Evolutionary conservation across 1,140 invertebrate genomes (phyloP).

Genomic region (Drosophila carrolli): DNA sequence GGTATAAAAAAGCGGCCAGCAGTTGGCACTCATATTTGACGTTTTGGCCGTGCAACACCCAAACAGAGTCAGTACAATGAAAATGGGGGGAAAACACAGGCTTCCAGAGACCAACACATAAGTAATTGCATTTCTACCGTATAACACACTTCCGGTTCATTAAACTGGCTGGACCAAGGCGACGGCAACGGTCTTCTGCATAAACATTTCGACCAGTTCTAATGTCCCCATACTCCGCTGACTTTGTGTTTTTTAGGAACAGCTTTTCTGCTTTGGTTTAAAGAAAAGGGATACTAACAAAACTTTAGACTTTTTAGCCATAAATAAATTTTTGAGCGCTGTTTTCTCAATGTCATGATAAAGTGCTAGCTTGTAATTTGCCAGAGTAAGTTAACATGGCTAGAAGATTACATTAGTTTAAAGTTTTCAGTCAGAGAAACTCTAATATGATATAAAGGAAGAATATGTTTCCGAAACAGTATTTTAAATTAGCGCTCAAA

Average conservation of each 20-base stretch:
- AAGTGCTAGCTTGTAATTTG: too few relatives aligned
- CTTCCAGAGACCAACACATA: slow-evolving; percentile 28
- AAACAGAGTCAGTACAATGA: slow-evolving; percentile 13
- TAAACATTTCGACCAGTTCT: slow-evolving; percentile 29
- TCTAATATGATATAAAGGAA: background rate
- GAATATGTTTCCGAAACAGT: too few relatives aligned
- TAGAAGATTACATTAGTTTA: too few relatives aligned
- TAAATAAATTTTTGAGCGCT: too few relatives aligned
- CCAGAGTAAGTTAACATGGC: too few relatives aligned
- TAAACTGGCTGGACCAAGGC: slow-evolving; percentile 49
- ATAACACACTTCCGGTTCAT: slow-evolving; percentile 78
- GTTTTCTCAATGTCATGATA: too few relatives aligned
- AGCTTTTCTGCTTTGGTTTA: background rate
- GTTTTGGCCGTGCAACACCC: slow-evolving; percentile 46
- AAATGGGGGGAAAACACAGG: background rate
- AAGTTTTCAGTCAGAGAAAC: too few relatives aligned
- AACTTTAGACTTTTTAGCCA: too few relatives aligned
- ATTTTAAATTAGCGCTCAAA: too few relatives aligned
- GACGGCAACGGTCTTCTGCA: slow-evolving; percentile 16
- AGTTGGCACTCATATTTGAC: slow-evolving; percentile 56
- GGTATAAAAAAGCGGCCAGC: slow-evolving; percentile 8
- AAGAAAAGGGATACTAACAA: too few relatives aligned
- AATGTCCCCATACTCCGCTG: slow-evolving; percentile 10
- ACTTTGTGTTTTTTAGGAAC: slow-evolving; percentile 3
- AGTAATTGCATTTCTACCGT: slow-evolving; percentile 63